Conservation (phyloP, 2,113 vertebrate genomes). For the Myrmophylax atrothorax region DNA sequence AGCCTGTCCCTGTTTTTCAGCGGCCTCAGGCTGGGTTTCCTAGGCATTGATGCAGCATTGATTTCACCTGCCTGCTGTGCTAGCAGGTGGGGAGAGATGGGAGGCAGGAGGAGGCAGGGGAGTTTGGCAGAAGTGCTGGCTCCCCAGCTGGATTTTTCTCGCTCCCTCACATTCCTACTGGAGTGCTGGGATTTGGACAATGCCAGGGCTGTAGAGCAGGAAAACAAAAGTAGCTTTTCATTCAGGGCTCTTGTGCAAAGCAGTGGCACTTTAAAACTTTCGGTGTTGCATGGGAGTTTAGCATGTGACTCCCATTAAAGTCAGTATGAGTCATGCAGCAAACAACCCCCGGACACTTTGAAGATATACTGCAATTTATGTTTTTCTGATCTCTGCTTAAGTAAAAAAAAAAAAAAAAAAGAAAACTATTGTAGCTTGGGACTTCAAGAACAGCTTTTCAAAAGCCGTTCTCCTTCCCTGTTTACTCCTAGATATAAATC, state of each 20-base stretch:
- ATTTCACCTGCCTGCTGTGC: background rate
- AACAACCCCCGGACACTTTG: slow-evolving; percentile 39
- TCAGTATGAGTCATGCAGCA: slow-evolving; percentile 47
- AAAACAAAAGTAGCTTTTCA: slow-evolving; percentile 48
- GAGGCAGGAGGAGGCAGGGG: background rate
- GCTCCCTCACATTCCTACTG: accelerated
- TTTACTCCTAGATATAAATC: slow-evolving; percentile 36
- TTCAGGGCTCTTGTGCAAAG: background rate
- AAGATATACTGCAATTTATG: slow-evolving; percentile 50
- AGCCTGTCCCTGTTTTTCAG: background rate
- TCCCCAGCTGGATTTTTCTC: background rate
- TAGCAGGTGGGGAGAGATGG: background rate
- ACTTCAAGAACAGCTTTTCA: slow-evolving; percentile 35
- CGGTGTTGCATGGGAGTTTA: slow-evolving; percentile 20
- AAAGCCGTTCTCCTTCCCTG: background rate
- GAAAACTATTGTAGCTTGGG: background rate
- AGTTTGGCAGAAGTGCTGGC: accelerated
- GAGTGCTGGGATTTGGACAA: background rate
- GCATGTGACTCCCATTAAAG: slow-evolving; percentile 66
- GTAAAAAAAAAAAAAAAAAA: background rate
- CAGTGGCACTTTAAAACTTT: slow-evolving; percentile 10
- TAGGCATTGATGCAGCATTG: background rate
- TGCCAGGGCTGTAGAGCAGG: background rate
- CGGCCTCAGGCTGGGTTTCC: background rate
- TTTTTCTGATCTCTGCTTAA: background rate